Base-by-base conservation (phyloP, 2,888 invertebrate genomes). In the Epiperipatus broadwayi region DNA sequence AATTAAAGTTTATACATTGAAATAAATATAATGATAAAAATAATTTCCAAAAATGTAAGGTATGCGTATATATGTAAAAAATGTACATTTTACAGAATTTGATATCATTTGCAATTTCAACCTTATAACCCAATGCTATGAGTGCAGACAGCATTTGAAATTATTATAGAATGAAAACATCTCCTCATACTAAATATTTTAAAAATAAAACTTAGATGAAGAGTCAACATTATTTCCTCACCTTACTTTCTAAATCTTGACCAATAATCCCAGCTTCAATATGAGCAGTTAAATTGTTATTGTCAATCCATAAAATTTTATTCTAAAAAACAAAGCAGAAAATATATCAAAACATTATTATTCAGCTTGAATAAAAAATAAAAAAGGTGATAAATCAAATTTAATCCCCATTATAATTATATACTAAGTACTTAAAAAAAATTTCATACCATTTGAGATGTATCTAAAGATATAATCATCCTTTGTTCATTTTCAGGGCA, bases 231-330 rank as follows among this genome's bases (percentile, higher is more conserved):
- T n/a, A n/a, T n/a, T n/a, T n/a, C n/a, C 34, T 46, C 44, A 63
- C 61, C 52, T 57, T 49, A 1, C 78, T 67, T 58, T 95, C 93
- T 48, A 95, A 61, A 60, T 93, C 91, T 57, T 91, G 91, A 0
- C 93, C 93, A 21, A 91, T 71, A 46, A 93, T 81, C 5, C 93
- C 93, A 35, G 84, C 69, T 64, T 97, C 80, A 53, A 77, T 73
- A 52, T 78, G 75, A 2, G 72, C 78, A 1, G 78, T 71, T 44
- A 81, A 62, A 60, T 85, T 87, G 42, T 75, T 71, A 43, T 69
- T 71, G 56, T 97, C 91, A 35, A 97, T 64, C 89, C 91, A 93
- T 21, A 95, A 58, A 54, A 97, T 77, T 46, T 75, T 70, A 64
- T 89, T 91, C 69, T 69, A 51, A 7, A 52, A 47, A 20, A 43